Conservation (phyloP, 1,140 invertebrate species). For the Rhynchophorus ferrugineus region DNA sequence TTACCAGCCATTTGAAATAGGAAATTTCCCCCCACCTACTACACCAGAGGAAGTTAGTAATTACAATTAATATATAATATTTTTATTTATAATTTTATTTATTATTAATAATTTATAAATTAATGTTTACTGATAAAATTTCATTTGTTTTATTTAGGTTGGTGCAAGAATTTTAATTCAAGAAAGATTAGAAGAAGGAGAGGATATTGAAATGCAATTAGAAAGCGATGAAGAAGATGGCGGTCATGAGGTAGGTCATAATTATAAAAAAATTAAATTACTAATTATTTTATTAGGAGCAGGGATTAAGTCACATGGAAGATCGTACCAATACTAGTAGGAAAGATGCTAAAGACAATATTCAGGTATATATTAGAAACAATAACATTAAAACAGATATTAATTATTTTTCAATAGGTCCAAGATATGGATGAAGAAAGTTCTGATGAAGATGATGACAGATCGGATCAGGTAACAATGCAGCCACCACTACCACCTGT, state of each 20-base stretch:
- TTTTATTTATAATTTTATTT: no score
- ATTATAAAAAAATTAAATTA: neutral
- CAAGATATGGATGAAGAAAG: conserved; percentile 89
- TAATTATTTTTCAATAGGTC: no score
- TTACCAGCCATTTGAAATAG: conserved; percentile 93
- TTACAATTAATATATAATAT: no score
- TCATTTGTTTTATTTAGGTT: no score
- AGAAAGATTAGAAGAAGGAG: conserved; percentile 50
- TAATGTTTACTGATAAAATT: no score
- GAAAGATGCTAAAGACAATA: conserved; percentile 33
- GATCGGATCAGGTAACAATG: conserved; percentile 42
- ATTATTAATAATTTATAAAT: no score
- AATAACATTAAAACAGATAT: no score
- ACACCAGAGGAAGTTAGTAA: conserved; percentile 93
- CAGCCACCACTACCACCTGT: conserved; percentile 65
- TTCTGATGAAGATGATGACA: conserved; percentile 63
- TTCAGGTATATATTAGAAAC: no score
- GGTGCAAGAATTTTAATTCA: conserved; percentile 89
- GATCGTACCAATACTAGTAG: conserved; percentile 45
- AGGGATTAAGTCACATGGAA: conserved; percentile 58
- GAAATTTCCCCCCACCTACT: conserved; percentile 93
- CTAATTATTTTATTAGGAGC: conserved; percentile 42
- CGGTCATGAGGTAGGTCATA: conserved; percentile 15
- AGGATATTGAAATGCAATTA: conserved; percentile 69
- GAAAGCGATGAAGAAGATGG: conserved; percentile 57